Evolutionary conservation across 2,797 vertebrate species (phyloP).

Genomic region (Trichosurus vulpecula): DNA sequence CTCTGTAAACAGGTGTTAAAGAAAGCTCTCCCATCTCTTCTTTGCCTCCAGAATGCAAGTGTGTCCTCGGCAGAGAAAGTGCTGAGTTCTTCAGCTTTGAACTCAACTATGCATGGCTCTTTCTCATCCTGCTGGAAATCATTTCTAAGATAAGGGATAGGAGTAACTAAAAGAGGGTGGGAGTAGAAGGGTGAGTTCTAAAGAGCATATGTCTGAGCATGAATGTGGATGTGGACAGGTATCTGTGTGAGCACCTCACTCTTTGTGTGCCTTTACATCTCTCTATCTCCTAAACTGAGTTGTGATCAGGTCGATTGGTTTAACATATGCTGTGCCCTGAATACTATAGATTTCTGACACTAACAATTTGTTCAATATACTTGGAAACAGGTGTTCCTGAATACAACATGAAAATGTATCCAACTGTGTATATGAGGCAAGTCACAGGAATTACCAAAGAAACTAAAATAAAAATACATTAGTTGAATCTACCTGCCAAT

Average conservation of each 20-base stretch:
- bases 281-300: constrained; percentile 9
- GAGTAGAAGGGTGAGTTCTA: not conserved
- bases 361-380: constrained; percentile 6
- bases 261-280: constrained; percentile 1
- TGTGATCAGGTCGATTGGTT: not conserved
- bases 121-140: not conserved
- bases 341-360: not conserved
- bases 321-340: not conserved
- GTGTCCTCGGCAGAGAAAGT: not conserved
- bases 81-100: not conserved
- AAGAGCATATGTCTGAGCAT: not conserved
- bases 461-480: constrained; percentile 24
- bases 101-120: not conserved
- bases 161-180: not conserved
- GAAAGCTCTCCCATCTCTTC: not conserved
- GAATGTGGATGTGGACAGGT: not conserved
- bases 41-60: not conserved
- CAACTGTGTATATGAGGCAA: not conserved
- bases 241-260: not conserved
- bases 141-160: not conserved
- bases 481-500: not conserved
- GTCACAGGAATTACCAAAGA: not conserved
- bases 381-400: not conserved
- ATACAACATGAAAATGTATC: not conserved
- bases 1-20: not conserved